Conservation (phyloP, 2,113 vertebrate genomes). For the Eulemur rufifrons region DNA sequence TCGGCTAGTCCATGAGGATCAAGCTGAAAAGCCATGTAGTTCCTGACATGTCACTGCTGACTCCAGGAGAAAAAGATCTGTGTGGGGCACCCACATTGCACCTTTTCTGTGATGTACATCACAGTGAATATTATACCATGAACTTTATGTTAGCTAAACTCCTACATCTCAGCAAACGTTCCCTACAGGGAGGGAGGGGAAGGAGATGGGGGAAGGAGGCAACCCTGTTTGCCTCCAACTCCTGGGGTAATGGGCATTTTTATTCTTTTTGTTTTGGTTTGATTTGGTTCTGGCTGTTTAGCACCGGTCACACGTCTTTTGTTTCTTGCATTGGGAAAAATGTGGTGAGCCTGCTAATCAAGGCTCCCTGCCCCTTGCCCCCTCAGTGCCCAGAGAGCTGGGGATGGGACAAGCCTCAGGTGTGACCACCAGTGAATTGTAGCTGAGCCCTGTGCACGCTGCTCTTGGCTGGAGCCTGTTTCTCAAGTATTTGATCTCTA, state of each 20-base stretch:
- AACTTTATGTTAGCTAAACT: not conserved
- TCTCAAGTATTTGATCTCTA: not conserved
- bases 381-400: not conserved
- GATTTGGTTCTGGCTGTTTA: not conserved
- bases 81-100: not conserved
- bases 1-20: not conserved
- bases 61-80: not conserved
- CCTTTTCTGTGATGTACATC: not conserved
- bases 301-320: not conserved
- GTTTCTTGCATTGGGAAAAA: not conserved
- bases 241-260: not conserved
- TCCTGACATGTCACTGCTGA: not conserved
- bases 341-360: not conserved
- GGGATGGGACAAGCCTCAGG: fast-evolving
- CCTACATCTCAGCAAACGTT: not conserved
- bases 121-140: no score
- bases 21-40: not conserved
- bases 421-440: not conserved
- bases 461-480: not conserved
- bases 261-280: not conserved
- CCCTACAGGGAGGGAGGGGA: no score
- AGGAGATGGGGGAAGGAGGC: no score
- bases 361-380: not conserved
- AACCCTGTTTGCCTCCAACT: not conserved
- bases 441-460: not conserved